phyloP scores from a whole-genome alignment of 1,140 invertebrate species.

The Anthonomus grandis region DNA sequence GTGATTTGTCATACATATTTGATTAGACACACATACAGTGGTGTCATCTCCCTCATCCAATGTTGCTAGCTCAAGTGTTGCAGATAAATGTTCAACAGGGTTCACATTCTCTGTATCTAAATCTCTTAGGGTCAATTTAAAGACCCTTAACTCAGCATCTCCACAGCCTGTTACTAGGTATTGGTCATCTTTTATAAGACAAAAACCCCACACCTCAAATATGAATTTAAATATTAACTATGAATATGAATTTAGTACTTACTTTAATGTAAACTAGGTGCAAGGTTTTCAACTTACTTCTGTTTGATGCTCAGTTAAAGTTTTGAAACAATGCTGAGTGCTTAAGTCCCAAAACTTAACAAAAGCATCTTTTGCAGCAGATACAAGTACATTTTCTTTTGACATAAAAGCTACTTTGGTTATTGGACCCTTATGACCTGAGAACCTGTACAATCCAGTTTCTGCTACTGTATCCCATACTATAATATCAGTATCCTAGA shows the following conservation, averaged over 20 bases:
- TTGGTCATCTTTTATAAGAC: slow-evolving; percentile 72
- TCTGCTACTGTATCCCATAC: slow-evolving; percentile 94
- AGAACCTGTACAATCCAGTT: slow-evolving; percentile 81
- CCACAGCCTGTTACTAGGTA: slow-evolving; percentile 83
- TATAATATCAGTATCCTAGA: slow-evolving; percentile 87
- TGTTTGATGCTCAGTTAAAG: slow-evolving; percentile 75
- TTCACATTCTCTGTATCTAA: slow-evolving; percentile 51
- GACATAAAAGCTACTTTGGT: slow-evolving; percentile 84
- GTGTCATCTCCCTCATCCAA: slow-evolving; percentile 58
- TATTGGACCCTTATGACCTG: slow-evolving; percentile 90
- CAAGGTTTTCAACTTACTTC: slow-evolving; percentile 54
- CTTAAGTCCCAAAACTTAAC: slow-evolving; percentile 98
- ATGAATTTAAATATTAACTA: slow-evolving; percentile 9
- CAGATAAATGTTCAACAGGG: slow-evolving; percentile 52
- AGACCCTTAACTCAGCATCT: slow-evolving; percentile 82
- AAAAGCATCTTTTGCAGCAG: slow-evolving; percentile 90
- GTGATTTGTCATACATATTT: neutral
- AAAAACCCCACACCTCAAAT: slow-evolving; percentile 78
- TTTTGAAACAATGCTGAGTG: slow-evolving; percentile 94
- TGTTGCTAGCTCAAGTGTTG: slow-evolving; percentile 53
- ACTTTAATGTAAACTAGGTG: neutral
- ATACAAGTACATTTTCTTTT: slow-evolving; percentile 74
- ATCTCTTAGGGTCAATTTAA: slow-evolving; percentile 62
- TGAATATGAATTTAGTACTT: slow-evolving; percentile 7
- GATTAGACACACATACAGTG: slow-evolving; percentile 41